These are phyloP conservation scores for Drosophila bifasciata DNA, from an alignment of 1,140 invertebrate species.

Conservation along the genomic window DNA sequence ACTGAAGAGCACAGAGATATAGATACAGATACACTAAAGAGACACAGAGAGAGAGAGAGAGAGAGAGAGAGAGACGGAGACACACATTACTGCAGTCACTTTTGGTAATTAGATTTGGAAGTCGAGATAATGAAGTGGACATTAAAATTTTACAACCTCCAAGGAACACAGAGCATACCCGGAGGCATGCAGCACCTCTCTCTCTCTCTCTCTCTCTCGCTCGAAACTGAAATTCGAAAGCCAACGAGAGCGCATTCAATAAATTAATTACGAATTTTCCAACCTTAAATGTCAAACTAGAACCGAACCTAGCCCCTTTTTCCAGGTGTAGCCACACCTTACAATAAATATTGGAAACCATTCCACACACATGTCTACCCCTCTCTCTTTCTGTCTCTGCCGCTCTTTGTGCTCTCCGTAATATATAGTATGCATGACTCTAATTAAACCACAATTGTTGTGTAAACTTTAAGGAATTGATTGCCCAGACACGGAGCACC, in stretches of 20 bases:
- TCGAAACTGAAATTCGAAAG: constrained; percentile 49
- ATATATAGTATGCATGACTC: constrained; percentile 51
- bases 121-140: constrained; percentile 70
- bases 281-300: constrained; percentile 55
- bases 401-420: constrained; percentile 30
- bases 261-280: constrained; percentile 74
- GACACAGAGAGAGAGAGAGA: constrained; percentile 17
- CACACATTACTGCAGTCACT: constrained; percentile 63
- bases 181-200: too few relatives aligned
- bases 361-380: constrained; percentile 35
- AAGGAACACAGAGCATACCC: constrained; percentile 17
- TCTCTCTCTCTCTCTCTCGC: too few relatives aligned
- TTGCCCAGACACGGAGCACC: constrained; percentile 40
- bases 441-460: constrained; percentile 71
- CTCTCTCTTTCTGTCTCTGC: background rate
- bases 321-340: constrained; percentile 41
- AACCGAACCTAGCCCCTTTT: constrained; percentile 47
- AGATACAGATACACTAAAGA: background rate
- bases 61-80: background rate
- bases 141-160: constrained; percentile 80
- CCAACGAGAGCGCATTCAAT: constrained; percentile 60
- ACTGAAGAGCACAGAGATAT: constrained; percentile 7
- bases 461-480: constrained; percentile 61
- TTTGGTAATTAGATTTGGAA: constrained; percentile 79
- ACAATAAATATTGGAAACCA: constrained; percentile 52